phyloP scores from a whole-genome alignment of 2,888 invertebrate genomes.

The Pseudolycoriella hygida region DNA sequence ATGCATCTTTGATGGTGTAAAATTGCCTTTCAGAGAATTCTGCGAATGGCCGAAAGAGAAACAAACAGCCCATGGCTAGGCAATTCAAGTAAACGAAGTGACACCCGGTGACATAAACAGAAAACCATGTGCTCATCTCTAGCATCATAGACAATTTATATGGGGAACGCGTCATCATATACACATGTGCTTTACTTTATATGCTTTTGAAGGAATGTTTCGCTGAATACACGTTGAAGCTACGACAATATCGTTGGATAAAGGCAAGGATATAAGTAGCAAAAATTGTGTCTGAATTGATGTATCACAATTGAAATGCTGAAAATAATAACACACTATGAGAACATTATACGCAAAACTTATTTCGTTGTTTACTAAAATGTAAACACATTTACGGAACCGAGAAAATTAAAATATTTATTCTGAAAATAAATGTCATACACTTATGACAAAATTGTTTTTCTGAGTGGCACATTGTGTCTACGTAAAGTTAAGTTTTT shows the following conservation, averaged over 20 bases:
- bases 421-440: not conserved
- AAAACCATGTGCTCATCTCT: not conserved
- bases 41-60: too few species aligned
- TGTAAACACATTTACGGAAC: not conserved
- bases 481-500: too few species aligned
- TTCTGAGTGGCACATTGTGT: too few species aligned
- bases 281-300: not conserved
- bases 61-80: too few species aligned
- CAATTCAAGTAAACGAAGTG: too few species aligned
- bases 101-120: not conserved
- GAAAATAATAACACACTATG: not conserved
- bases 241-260: too few species aligned
- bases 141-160: not conserved
- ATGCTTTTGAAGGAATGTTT: too few species aligned
- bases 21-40: too few species aligned
- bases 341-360: not conserved
- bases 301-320: conserved; percentile 1
- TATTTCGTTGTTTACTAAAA: too few species aligned
- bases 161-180: not conserved
- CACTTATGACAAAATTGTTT: too few species aligned
- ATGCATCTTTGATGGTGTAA: too few species aligned
- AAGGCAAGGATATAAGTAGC: conserved; percentile 1
- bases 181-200: not conserved
- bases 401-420: not conserved
- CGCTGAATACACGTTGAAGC: too few species aligned